These are phyloP conservation scores for Agriopis marginaria DNA, from an alignment of 2,888 invertebrate genomes.

Conservation along the genomic window DNA sequence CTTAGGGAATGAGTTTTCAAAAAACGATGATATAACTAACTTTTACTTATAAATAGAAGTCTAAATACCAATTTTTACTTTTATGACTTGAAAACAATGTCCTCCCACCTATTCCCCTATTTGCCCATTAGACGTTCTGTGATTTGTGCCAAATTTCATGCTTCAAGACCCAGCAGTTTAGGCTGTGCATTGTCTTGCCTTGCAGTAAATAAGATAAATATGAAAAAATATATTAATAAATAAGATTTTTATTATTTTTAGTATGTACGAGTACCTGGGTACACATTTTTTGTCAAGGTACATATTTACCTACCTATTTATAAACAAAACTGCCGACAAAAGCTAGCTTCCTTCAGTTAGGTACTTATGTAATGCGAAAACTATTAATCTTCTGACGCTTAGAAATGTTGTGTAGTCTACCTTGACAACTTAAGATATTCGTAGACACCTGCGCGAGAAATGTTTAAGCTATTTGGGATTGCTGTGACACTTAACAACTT, in stretches of 20 bases:
- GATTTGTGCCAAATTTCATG: too few species aligned
- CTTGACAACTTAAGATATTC: conserved; percentile 28
- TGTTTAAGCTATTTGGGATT: conserved; percentile 22
- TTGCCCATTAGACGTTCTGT: too few species aligned
- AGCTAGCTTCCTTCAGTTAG: background rate
- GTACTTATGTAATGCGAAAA: conserved; percentile 10
- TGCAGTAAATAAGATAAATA: too few species aligned
- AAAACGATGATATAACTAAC: too few species aligned
- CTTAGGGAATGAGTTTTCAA: too few species aligned
- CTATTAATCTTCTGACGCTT: conserved; percentile 21
- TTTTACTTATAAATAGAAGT: too few species aligned
- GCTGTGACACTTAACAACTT: conserved; percentile 26
- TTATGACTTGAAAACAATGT: too few species aligned
- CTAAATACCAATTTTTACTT: too few species aligned
- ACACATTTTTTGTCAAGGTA: background rate
- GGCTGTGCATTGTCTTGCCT: too few species aligned
- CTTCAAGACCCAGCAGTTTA: too few species aligned
- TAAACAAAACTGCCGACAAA: background rate
- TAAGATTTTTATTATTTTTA: background rate
- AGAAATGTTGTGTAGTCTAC: conserved; percentile 18
- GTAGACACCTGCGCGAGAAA: conserved; percentile 23
- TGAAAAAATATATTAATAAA: too few species aligned
- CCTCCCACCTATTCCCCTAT: too few species aligned
- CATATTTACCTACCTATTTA: background rate
- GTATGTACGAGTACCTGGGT: background rate